phyloP scores from a whole-genome alignment of 2,888 invertebrate genomes.

The Cheilosia scutellata region DNA sequence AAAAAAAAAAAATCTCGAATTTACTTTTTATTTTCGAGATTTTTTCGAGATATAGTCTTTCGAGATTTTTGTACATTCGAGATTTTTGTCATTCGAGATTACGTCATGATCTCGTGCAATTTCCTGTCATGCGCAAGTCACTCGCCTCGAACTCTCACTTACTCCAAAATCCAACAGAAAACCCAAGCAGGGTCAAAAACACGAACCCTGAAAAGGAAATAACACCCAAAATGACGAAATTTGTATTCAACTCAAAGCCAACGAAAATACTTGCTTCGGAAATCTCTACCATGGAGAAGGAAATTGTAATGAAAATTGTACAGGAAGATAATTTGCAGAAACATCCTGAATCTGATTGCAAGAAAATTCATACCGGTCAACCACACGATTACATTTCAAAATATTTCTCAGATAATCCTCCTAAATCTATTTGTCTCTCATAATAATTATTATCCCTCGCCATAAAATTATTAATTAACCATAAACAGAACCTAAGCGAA shows the following conservation, averaged over 20 bases:
- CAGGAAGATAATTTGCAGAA: constrained; percentile 36
- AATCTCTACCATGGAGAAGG: constrained; percentile 10
- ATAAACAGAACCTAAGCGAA: constrained; percentile 12
- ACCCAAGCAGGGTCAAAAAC: too few relatives aligned
- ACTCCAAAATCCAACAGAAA: too few relatives aligned
- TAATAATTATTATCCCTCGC: constrained; percentile 29
- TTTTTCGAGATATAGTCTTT: too few relatives aligned
- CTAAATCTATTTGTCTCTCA: neutral
- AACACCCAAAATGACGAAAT: neutral
- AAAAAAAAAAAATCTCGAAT: too few relatives aligned
- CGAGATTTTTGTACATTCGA: too few relatives aligned
- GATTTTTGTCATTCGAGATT: too few relatives aligned
- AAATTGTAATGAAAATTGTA: constrained; percentile 24
- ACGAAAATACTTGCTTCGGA: neutral
- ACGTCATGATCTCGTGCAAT: too few relatives aligned
- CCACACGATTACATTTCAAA: neutral
- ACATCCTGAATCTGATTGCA: constrained; percentile 6
- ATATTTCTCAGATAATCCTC: constrained; percentile 25
- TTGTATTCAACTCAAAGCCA: neutral
- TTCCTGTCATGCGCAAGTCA: too few relatives aligned
- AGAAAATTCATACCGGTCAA: neutral
- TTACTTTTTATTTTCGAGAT: too few relatives aligned
- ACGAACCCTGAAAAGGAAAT: too few relatives aligned
- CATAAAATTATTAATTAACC: constrained; percentile 68
- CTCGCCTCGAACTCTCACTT: too few relatives aligned